Evolutionary conservation across 1,140 invertebrate species (phyloP).

Genomic region (Battus philenor): DNA sequence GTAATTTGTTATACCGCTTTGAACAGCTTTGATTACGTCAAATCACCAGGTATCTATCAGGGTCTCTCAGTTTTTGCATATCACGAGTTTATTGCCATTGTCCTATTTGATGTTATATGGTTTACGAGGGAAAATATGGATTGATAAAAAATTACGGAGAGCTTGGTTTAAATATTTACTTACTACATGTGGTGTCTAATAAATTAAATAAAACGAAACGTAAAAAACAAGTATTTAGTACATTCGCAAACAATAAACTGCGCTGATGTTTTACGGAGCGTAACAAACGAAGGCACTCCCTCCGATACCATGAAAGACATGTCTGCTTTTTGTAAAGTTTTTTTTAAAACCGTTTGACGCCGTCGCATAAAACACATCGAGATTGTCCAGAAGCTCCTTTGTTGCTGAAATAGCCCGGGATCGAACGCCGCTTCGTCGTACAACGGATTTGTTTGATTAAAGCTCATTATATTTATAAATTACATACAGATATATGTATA

Average conservation of each 20-base stretch:
- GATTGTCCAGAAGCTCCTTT: constrained; percentile 30
- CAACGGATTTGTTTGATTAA: constrained; percentile 1
- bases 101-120: too few relatives aligned
- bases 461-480: too few relatives aligned
- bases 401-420: constrained; percentile 26
- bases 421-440: not conserved
- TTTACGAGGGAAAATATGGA: too few relatives aligned
- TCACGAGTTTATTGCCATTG: too few relatives aligned
- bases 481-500: too few relatives aligned
- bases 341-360: constrained; percentile 19
- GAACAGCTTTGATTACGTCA: too few relatives aligned
- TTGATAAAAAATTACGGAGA: too few relatives aligned
- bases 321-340: constrained; percentile 23
- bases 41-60: too few relatives aligned
- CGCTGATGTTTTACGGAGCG: not conserved
- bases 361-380: constrained; percentile 27
- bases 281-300: constrained; percentile 9
- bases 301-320: constrained; percentile 4
- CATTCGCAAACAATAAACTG: constrained; percentile 6
- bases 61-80: too few relatives aligned
- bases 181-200: too few relatives aligned
- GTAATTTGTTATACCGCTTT: too few relatives aligned
- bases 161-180: too few relatives aligned
- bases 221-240: constrained; percentile 7
- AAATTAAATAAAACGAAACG: not conserved